A percentile compares a stretch with the other conserved stretches of the same genome.
phyloP scores from a whole-genome alignment of 2,113 vertebrate genomes.

The Paralichthys olivaceus region DNA sequence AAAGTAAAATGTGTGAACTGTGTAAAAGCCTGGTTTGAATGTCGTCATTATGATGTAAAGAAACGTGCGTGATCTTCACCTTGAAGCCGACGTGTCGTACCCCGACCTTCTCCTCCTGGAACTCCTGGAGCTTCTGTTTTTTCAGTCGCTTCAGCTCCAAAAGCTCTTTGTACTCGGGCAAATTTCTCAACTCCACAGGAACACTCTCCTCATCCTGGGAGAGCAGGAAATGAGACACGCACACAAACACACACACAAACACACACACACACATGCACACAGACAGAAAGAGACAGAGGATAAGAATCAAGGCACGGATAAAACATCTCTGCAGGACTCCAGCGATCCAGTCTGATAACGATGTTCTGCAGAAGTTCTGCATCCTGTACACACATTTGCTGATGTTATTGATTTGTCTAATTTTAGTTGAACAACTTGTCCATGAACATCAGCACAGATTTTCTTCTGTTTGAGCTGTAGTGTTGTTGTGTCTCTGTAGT shows the following conservation, averaged over 20 bases:
- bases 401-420: conserved; percentile 19
- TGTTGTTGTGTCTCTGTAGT: background rate
- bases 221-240: background rate
- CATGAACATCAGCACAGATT: conserved; percentile 4
- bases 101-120: conserved; percentile 89
- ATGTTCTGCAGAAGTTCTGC: conserved; percentile 4
- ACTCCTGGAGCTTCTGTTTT: conserved; percentile 92
- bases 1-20: too few relatives aligned
- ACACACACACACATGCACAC: conserved; percentile 9
- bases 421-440: conserved; percentile 9
- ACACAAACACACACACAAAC: background rate
- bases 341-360: background rate
- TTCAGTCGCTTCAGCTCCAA: conserved; percentile 94
- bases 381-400: conserved; percentile 4
- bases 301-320: background rate
- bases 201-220: conserved; percentile 93
- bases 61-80: conserved; percentile 74
- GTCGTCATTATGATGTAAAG: background rate
- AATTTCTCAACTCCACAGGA: conserved; percentile 86
- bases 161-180: conserved; percentile 97
- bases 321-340: conserved; percentile 7
- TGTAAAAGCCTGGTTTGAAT: background rate
- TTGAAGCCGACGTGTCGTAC: conserved; percentile 92
- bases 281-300: background rate
- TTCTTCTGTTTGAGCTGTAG: background rate